Conservation (phyloP, 2,113 vertebrate species). For the Heterotis niloticus region DNA sequence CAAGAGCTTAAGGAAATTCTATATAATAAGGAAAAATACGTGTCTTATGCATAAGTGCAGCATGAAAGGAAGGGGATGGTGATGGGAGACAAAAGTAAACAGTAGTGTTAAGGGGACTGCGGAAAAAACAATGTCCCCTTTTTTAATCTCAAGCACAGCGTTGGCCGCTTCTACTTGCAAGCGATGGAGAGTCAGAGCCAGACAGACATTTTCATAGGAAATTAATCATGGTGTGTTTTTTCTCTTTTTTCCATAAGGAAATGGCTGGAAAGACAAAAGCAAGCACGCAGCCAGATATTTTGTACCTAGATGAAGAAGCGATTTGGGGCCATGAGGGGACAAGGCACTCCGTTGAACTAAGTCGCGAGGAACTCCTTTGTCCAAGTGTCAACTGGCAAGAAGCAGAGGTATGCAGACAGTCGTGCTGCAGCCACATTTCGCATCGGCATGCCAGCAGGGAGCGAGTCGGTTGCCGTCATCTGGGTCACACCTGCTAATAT, state of each 20-base stretch:
- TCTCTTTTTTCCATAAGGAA: conserved; percentile 15
- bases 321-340: neutral
- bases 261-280: neutral
- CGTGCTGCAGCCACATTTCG: neutral
- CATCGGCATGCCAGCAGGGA: neutral
- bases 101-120: neutral
- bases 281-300: neutral
- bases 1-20: conserved; percentile 12
- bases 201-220: neutral
- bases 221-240: conserved; percentile 15
- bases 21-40: neutral
- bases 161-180: neutral
- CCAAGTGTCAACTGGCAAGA: neutral
- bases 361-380: too few relatives aligned
- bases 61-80: neutral
- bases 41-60: neutral
- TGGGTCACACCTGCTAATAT: conserved; percentile 14
- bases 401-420: neutral
- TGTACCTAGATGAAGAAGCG: neutral
- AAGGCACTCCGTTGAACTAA: neutral
- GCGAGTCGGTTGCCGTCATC: neutral
- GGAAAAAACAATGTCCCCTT: conserved; percentile 15
- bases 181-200: neutral
- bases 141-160: neutral
- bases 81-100: neutral